A percentile compares a stretch with the other conserved stretches of the same genome.
Evolutionary conservation across 92 coral and sea anemone species (phyloP).

Genomic region (Parazoanthus atlanticus): DNA sequence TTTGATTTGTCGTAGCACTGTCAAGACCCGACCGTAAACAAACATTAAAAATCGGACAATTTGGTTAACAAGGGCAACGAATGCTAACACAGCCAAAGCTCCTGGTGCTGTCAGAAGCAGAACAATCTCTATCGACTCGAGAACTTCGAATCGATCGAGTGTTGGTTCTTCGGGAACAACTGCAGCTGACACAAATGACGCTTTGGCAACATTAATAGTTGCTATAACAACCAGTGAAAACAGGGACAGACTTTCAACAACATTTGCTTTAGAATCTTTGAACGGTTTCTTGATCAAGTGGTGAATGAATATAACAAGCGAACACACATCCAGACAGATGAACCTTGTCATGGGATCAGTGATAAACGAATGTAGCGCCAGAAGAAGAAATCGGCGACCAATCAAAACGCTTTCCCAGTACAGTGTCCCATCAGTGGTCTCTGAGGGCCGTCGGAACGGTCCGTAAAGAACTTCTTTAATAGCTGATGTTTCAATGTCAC

Average conservation of each 20-base stretch:
- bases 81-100: neutral
- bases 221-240: slow-evolving; percentile 34
- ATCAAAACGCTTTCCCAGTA: slow-evolving; percentile 59
- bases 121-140: slow-evolving; percentile 47
- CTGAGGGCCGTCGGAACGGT: slow-evolving; percentile 38
- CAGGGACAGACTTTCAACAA: slow-evolving; percentile 30
- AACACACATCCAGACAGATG: slow-evolving; percentile 23
- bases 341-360: slow-evolving; percentile 21
- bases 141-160: neutral
- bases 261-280: slow-evolving; percentile 36
- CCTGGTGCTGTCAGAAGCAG: neutral
- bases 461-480: slow-evolving; percentile 39
- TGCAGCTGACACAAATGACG: slow-evolving; percentile 39
- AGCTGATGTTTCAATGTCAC: neutral
- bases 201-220: slow-evolving; percentile 47
- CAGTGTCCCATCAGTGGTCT: slow-evolving; percentile 32
- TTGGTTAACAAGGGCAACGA: neutral
- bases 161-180: slow-evolving; percentile 34
- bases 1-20: neutral
- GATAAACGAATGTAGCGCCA: slow-evolving; percentile 36
- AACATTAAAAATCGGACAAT: neutral
- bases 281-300: slow-evolving; percentile 41
- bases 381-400: slow-evolving; percentile 44
- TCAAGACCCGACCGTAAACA: neutral
- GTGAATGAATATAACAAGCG: slow-evolving; percentile 30